Percentiles rank a stretch among this genome's conserved stretches.
These are phyloP conservation scores for Apodemia duryi DNA, from an alignment of 2,888 invertebrate species.

Conservation along the genomic window DNA sequence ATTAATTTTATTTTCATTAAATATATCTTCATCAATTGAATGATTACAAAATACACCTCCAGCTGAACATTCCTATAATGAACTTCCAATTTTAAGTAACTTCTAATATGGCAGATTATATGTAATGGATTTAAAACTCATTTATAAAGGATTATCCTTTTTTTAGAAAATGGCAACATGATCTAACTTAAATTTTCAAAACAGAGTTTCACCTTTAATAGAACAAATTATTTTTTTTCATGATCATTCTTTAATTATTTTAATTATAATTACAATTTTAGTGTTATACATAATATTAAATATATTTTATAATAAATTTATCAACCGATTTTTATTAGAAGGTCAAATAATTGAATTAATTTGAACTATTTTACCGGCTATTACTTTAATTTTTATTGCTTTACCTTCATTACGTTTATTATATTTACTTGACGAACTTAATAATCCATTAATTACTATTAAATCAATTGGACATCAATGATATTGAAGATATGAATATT, in stretches of 20 bases:
- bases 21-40: constrained; percentile 80
- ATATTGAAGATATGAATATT: constrained; percentile 84
- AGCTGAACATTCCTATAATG: constrained; percentile 79
- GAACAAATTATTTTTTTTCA: constrained; percentile 83
- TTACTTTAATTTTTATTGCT: constrained; percentile 82
- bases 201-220: constrained; percentile 81
- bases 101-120: constrained; percentile 81
- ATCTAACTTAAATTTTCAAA: constrained; percentile 79
- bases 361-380: constrained; percentile 58
- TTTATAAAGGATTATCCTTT: constrained; percentile 82
- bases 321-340: constrained; percentile 78
- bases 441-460: constrained; percentile 67
- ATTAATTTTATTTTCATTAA: constrained; percentile 66
- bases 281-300: constrained; percentile 77
- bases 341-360: constrained; percentile 72
- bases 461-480: constrained; percentile 84
- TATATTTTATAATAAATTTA: constrained; percentile 77
- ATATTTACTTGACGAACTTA: constrained; percentile 81
- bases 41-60: constrained; percentile 80
- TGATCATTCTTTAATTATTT: constrained; percentile 80
- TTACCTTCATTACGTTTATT: constrained; percentile 80
- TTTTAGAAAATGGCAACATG: constrained; percentile 82
- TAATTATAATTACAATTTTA: constrained; percentile 81
- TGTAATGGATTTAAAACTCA: constrained; percentile 83
- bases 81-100: constrained; percentile 78